phyloP scores from a whole-genome alignment of 37 sponge, comb jelly and placozoan species.

The Tethya wilhelma region DNA sequence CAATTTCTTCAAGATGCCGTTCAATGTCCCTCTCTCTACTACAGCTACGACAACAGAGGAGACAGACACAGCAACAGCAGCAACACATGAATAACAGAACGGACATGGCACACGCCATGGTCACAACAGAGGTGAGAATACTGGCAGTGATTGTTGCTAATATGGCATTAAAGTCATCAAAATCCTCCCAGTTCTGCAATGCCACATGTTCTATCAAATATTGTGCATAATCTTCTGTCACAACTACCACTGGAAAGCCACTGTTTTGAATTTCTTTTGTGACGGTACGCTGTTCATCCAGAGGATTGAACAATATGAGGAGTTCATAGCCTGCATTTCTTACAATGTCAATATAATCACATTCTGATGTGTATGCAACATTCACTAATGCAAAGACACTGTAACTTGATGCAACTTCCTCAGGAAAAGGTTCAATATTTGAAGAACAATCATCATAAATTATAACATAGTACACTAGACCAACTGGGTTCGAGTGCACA shows the following conservation, averaged over 20 bases:
- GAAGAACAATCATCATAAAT: too few relatives aligned
- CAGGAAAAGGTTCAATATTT: too few relatives aligned
- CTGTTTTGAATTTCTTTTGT: not conserved
- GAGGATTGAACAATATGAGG: conserved; percentile 1
- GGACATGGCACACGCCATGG: not conserved
- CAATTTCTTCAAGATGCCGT: not conserved
- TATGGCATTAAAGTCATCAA: not conserved
- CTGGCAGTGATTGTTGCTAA: not conserved
- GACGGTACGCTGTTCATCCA: not conserved
- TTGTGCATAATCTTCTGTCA: not conserved
- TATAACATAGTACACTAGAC: too few relatives aligned
- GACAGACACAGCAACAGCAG: conserved; percentile 16
- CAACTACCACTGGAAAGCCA: conserved; percentile 32
- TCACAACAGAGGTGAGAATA: not conserved
- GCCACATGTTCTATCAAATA: too few relatives aligned
- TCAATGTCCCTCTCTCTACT: not conserved
- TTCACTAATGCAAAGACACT: too few relatives aligned
- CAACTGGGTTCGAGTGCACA: too few relatives aligned
- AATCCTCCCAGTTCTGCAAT: too few relatives aligned
- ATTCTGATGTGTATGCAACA: too few relatives aligned
- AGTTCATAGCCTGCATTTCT: conserved; percentile 39
- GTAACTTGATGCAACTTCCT: too few relatives aligned
- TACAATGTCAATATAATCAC: too few relatives aligned
- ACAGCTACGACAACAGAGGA: conserved; percentile 1
- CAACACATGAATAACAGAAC: not conserved